Evolutionary conservation across 1,140 invertebrate genomes (phyloP), one percentile per base, ranked within the genome.

Genomic region (Nymphalis io): DNA sequence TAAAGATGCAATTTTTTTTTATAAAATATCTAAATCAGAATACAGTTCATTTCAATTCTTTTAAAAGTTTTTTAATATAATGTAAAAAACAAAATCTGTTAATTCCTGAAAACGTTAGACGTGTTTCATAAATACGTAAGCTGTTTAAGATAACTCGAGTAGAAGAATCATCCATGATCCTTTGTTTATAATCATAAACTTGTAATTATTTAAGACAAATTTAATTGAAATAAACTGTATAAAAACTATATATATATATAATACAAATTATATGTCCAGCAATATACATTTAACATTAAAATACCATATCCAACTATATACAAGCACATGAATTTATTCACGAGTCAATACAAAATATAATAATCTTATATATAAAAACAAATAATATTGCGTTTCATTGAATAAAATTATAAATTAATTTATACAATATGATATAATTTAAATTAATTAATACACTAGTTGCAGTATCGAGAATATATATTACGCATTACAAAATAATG

Each of bases 311-410:
- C 2, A 51, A 11, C 20, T 8, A 46, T 16, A 20, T 20, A 51
- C 46, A 46, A 33, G 27, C 27, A 51, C 46, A 13, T 18, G 20
- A 51, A 51, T 11, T 10, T 3, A 51, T 0, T 51, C 8, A 8
- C 46, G n/a, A 18, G 8, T 12, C 46, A 20, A 51, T 51, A 51
- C 46, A 51, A 8, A 51, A 51, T 20, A 51, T 51, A 51, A 51
- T 51, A 51, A 51, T 51, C 46, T 51, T 20, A 18, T 20, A 18
- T 51, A 20, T 10, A 2, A 51, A 20, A 20, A 42, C 15, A 51
- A 51, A 20, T 16, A 48, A 51, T 51, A 51, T 51, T 51, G 16
- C 46, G 46, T 51, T 51, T 51, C 18, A 51, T 51, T 21, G 18
- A 20, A 20, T 20, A 12, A 51, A 51, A 51, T 10, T 51, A 51